These are phyloP conservation scores for Carposina sasakii DNA, from an alignment of 1,140 invertebrate species.

Conservation along the genomic window DNA sequence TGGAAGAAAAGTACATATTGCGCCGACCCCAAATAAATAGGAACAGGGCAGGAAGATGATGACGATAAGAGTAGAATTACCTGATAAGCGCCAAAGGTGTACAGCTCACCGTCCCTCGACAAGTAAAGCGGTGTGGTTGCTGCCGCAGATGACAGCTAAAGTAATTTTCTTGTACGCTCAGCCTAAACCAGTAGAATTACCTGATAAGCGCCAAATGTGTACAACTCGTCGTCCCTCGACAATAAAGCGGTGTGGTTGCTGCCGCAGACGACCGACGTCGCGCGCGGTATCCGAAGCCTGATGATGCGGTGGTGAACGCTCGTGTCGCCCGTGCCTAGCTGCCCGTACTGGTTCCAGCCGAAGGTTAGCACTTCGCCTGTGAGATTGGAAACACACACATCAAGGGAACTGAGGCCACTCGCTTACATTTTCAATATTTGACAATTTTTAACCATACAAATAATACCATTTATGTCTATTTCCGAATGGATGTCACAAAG, in stretches of 20 bases:
- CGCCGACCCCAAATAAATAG: constrained; percentile 17
- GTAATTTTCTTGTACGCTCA: too few species aligned
- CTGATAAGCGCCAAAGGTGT: constrained; percentile 94
- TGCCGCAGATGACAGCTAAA: constrained; percentile 90
- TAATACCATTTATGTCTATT: too few species aligned
- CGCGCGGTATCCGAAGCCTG: constrained; percentile 81
- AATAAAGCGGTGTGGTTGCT: constrained; percentile 95
- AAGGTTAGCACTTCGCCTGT: constrained; percentile 85
- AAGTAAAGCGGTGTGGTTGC: constrained; percentile 94
- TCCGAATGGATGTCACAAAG: too few species aligned
- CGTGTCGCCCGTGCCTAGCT: constrained; percentile 92
- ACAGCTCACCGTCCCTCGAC: constrained; percentile 92
- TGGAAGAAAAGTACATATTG: not conserved
- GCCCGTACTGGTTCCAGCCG: constrained; percentile 95
- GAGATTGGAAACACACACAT: too few species aligned
- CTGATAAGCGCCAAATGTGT: constrained; percentile 94
- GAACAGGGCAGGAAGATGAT: too few species aligned
- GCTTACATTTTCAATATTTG: too few species aligned
- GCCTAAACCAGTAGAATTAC: too few species aligned
- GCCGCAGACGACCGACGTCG: constrained; percentile 89
- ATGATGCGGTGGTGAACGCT: constrained; percentile 82
- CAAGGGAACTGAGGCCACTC: too few species aligned
- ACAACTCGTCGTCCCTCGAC: constrained; percentile 92
- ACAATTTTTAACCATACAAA: too few species aligned
- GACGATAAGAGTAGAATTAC: too few species aligned